Evolutionary conservation across 2,113 vertebrate species (phyloP).

Genomic region (Notarius lentiginosus): DNA sequence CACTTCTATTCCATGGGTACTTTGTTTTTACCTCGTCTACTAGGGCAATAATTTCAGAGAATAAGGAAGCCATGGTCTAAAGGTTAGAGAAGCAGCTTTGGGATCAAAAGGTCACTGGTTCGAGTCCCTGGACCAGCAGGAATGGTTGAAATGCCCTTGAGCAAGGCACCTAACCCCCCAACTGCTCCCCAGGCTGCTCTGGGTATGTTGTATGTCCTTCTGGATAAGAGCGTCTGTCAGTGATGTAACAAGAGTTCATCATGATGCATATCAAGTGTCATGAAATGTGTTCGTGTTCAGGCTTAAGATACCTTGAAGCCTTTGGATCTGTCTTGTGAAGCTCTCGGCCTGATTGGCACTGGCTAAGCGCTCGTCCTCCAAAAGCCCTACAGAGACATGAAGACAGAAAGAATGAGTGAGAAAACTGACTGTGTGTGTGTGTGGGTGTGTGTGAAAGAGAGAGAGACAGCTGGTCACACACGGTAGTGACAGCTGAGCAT

Average conservation of each 20-base stretch:
- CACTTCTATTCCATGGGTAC: background rate
- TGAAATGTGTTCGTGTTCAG: background rate
- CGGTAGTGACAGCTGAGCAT: constrained; percentile 35
- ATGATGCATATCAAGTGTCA: background rate
- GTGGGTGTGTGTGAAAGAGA: background rate
- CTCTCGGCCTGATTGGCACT: constrained; percentile 81
- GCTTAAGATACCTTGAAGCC: constrained; percentile 70
- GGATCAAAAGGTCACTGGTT: too few species aligned
- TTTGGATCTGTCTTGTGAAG: constrained; percentile 80
- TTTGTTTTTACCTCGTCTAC: too few species aligned
- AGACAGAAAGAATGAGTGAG: background rate
- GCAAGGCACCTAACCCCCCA: too few species aligned
- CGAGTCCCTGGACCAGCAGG: too few species aligned
- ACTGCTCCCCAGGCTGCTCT: too few species aligned
- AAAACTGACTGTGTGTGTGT: background rate
- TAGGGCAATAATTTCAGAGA: too few species aligned
- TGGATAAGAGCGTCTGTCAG: too few species aligned
- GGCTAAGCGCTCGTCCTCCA: constrained; percentile 84
- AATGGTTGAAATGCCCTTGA: too few species aligned
- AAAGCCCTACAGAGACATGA: constrained; percentile 68
- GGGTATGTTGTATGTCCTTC: too few species aligned
- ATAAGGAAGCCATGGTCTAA: too few species aligned
- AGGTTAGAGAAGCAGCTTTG: too few species aligned
- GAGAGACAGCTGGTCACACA: constrained; percentile 20
- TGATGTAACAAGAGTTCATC: background rate